These are phyloP conservation scores for Ranitomeya variabilis DNA, from an alignment of 2,113 vertebrate species.

Conservation along the genomic window DNA sequence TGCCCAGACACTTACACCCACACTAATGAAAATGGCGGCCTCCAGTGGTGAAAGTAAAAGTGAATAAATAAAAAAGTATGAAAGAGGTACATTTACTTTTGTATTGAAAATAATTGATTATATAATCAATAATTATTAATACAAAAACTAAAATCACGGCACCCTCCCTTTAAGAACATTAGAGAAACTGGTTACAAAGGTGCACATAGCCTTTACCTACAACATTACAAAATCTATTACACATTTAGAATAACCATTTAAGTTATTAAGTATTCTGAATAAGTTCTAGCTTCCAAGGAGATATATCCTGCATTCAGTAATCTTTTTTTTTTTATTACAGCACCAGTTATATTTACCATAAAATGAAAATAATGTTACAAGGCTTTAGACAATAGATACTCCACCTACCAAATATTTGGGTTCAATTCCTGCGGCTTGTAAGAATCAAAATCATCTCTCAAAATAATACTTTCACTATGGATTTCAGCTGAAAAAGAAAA, in stretches of 20 bases:
- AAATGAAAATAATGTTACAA: neutral
- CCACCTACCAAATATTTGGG: conserved; percentile 87
- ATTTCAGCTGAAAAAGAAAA: conserved; percentile 80
- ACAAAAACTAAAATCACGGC: too few species aligned
- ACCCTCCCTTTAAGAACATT: too few species aligned
- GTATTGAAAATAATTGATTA: too few species aligned
- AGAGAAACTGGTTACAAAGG: neutral
- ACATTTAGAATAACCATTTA: neutral
- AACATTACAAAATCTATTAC: neutral
- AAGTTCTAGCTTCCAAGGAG: neutral
- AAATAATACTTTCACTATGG: conserved; percentile 86
- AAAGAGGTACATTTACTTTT: too few species aligned
- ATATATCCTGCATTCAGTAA: neutral
- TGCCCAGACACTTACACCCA: too few species aligned
- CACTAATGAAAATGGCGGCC: too few species aligned
- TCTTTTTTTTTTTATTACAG: neutral
- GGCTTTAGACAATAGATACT: neutral
- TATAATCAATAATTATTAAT: too few species aligned
- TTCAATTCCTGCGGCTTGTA: conserved; percentile 86
- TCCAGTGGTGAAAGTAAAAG: too few species aligned
- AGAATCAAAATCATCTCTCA: conserved; percentile 96
- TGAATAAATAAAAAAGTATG: too few species aligned
- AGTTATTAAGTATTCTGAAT: too few species aligned
- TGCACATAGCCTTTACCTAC: neutral
- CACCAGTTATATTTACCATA: neutral